Evolutionary conservation across 2,797 vertebrate genomes (phyloP).

Genomic region (Clarias laeviceps): DNA sequence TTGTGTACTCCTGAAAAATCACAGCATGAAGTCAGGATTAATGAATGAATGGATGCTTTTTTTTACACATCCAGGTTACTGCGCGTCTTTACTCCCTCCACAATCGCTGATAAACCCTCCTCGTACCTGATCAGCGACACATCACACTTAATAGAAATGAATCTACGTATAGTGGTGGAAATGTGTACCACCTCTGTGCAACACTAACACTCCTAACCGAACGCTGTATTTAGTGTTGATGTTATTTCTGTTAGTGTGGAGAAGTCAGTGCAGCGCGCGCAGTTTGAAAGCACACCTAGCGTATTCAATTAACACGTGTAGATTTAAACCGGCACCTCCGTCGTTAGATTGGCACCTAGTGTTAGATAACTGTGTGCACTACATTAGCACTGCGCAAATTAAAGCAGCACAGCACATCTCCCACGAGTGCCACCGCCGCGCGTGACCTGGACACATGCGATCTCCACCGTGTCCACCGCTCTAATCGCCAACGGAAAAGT

Average conservation of each 20-base stretch:
- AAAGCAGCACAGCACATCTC: not conserved
- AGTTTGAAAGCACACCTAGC: slow-evolving; percentile 2
- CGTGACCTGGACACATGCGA: not conserved
- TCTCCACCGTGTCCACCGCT: too few relatives aligned
- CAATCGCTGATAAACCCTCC: not conserved
- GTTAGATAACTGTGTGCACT: not conserved
- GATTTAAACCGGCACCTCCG: not conserved
- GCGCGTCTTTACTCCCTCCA: not conserved
- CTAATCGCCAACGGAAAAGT: not conserved
- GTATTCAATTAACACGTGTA: not conserved
- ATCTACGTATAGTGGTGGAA: not conserved
- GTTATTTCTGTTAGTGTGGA: not conserved
- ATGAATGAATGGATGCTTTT: slow-evolving; percentile 5
- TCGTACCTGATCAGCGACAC: not conserved
- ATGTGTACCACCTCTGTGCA: not conserved
- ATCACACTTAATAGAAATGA: not conserved
- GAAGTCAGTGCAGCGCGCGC: not conserved
- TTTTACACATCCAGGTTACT: not conserved
- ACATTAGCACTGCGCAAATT: not conserved
- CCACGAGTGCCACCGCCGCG: not conserved
- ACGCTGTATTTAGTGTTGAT: not conserved
- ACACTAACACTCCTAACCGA: not conserved
- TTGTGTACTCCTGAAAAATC: not conserved
- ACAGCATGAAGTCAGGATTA: not conserved
- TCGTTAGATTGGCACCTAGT: not conserved